Conservation (phyloP, 1,140 invertebrate genomes). For the Cherax destructor region DNA sequence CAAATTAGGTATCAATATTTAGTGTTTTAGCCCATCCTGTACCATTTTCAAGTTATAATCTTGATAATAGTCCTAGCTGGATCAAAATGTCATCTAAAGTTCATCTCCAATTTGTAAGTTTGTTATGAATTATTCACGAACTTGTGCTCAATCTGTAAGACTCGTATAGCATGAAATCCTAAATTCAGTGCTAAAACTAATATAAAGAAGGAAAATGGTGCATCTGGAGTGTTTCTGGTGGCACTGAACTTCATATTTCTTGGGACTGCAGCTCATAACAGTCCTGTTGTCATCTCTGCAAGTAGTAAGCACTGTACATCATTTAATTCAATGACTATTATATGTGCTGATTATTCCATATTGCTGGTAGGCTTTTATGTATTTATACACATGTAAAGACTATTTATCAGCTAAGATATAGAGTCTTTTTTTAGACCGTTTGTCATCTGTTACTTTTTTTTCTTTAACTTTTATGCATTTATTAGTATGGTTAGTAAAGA, state of each 20-base stretch:
- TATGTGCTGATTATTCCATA: not conserved
- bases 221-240: not conserved
- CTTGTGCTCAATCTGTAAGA: no score
- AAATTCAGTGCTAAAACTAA: not conserved
- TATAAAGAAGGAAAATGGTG: not conserved
- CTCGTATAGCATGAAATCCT: not conserved
- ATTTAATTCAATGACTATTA: not conserved
- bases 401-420: not conserved
- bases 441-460: not conserved
- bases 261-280: not conserved
- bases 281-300: not conserved
- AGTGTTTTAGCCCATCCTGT: no score
- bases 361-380: not conserved
- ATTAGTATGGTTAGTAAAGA: not conserved
- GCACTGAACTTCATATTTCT: not conserved
- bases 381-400: not conserved
- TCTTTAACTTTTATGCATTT: not conserved
- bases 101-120: no score
- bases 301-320: not conserved
- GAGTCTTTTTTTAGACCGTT: not conserved
- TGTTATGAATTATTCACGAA: no score
- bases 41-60: no score
- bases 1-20: no score
- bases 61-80: no score
- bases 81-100: no score